Evolutionary conservation across 2,888 invertebrate genomes (phyloP).

Genomic region (Unio delphinus): DNA sequence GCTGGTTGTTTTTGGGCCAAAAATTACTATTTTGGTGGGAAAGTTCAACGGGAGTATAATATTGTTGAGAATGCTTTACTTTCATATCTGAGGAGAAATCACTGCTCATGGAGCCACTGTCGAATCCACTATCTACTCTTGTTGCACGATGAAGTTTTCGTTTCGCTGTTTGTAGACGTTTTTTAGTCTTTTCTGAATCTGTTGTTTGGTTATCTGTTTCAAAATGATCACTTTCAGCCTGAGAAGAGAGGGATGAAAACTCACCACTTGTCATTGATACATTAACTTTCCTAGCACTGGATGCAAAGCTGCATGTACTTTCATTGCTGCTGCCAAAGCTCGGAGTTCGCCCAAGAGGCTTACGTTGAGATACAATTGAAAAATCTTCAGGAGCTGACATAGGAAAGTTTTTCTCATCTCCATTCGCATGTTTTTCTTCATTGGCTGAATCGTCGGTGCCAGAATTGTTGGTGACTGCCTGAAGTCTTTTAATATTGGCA

Average conservation of each 20-base stretch:
- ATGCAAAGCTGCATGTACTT: conserved; percentile 44
- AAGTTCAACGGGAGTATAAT: conserved; percentile 27
- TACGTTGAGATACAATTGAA: conserved; percentile 10
- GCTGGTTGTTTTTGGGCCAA: conserved; percentile 34
- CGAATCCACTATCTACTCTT: conserved; percentile 59
- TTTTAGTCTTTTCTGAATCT: conserved; percentile 28
- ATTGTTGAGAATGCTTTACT: conserved; percentile 28
- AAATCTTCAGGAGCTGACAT: conserved; percentile 34
- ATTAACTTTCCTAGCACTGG: conserved; percentile 31
- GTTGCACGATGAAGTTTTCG: conserved; percentile 13
- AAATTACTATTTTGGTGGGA: conserved; percentile 18
- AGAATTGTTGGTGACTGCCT: conserved; percentile 11
- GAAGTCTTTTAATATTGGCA: conserved; percentile 43
- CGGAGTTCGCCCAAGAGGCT: conserved; percentile 13
- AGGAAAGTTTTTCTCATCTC: conserved; percentile 13
- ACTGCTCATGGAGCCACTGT: conserved; percentile 56
- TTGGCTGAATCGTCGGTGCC: background rate
- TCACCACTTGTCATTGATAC: conserved; percentile 57
- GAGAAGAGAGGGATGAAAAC: conserved; percentile 52
- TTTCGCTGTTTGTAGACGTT: background rate
- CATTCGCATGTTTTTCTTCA: conserved; percentile 5
- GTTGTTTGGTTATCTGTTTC: conserved; percentile 42
- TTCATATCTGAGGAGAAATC: conserved; percentile 45
- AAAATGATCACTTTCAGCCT: conserved; percentile 45
- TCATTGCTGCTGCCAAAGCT: conserved; percentile 51